Evolutionary conservation across 2,113 vertebrate genomes (phyloP).

Genomic region (Condylura cristata): DNA sequence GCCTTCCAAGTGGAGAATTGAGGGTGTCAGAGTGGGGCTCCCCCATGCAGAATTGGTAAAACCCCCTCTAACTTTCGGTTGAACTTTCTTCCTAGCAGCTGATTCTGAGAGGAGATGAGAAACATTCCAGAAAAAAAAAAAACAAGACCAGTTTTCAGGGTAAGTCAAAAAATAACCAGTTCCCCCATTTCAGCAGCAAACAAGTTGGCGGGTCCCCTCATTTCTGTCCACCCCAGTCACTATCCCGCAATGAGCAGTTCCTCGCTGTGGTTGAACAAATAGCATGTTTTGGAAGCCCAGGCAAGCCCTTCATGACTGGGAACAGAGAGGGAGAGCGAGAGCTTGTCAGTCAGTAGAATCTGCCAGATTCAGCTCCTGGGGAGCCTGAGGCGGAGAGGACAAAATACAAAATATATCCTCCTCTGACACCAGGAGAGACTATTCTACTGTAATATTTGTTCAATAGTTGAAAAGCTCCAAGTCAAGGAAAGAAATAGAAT

Average conservation of each 20-base stretch:
- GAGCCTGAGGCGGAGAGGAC: background rate
- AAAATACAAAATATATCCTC: background rate
- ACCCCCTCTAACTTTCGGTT: background rate
- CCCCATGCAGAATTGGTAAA: background rate
- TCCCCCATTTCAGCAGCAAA: constrained; percentile 37
- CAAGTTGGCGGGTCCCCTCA: background rate
- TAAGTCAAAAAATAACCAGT: background rate
- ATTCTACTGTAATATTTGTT: background rate
- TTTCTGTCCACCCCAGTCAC: constrained; percentile 2
- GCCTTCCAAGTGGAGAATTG: background rate
- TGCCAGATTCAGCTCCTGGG: background rate
- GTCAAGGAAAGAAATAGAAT: background rate
- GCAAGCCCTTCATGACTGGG: constrained; percentile 39
- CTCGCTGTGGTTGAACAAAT: constrained; percentile 60
- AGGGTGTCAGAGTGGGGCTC: background rate
- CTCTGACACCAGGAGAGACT: background rate
- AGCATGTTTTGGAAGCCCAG: constrained; percentile 52
- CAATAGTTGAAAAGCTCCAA: background rate
- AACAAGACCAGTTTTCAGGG: constrained; percentile 22
- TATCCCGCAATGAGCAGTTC: constrained; percentile 19
- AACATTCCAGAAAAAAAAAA: constrained; percentile 1
- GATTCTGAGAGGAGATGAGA: constrained; percentile 15
- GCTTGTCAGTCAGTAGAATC: background rate
- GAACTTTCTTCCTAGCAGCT: background rate
- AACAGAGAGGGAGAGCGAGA: background rate